Base-by-base conservation (phyloP, 2,888 invertebrate genomes). In the Digitonthophagus gazella region DNA sequence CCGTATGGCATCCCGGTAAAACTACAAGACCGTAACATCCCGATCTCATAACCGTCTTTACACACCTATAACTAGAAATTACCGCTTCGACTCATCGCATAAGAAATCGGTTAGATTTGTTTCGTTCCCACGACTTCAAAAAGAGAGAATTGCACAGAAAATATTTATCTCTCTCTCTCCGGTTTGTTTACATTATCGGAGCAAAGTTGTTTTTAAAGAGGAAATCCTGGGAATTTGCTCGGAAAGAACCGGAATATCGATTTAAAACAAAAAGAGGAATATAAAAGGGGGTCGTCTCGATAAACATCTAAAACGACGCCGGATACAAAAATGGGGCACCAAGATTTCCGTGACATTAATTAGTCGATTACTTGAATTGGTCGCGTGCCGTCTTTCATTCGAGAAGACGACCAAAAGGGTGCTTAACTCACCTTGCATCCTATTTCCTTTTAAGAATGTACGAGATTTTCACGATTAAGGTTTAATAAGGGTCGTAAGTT, bases 381-480 rank as follows among this genome's bases (percentile, higher is more conserved):
- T 44, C 28, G 28, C 28, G 28, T 44, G 28, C 28, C 28, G 28
- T 44, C 28, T 44, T 44, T 44, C 6, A 44, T 44, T 44, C 28
- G 61, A 19, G 18, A 18, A 61, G 61, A 61, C 61, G 14, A 8
- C 28, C n/a, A 18, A 58, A 19, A 19, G 61, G 18, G 20, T 61
- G 61, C 61, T 61, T 20, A 61, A 19, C 61, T 19, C 20, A 61
- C 61, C 61, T 61, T 61, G 61, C 61, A 61, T 61, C 61, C 61
- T 61, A 61, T 61, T 61, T 61, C 61, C 61, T 61, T 44, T 44
- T 11, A 44, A 3, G 11, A 44, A 8, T 44, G 28, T 44, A 44
- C 6, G 28, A 44, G 28, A 44, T 44, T 44, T 44, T 44, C 28
- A 44, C 28, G 28, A 44, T 44, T 44, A 5, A 8, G 28, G 11